Evolutionary conservation across 1,140 invertebrate species (phyloP).

Genomic region (Drosophila jambulina): DNA sequence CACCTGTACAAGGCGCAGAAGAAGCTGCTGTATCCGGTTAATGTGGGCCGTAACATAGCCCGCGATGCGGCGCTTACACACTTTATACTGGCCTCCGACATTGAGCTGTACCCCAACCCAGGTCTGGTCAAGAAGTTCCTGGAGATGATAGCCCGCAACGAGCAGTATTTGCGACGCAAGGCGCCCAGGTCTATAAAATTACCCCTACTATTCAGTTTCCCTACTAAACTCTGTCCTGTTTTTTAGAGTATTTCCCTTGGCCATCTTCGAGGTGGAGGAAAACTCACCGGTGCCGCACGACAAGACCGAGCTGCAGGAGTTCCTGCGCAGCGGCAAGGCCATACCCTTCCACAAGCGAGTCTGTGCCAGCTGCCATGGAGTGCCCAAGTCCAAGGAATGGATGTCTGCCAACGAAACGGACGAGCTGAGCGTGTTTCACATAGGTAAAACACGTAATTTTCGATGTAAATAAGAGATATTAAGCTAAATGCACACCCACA

Average conservation of each 20-base stretch:
- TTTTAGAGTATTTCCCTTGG: constrained; percentile 78
- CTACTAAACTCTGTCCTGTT: not conserved
- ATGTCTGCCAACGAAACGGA: constrained; percentile 89
- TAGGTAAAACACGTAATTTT: no score
- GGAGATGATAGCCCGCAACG: constrained; percentile 92
- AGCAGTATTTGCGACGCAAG: constrained; percentile 86
- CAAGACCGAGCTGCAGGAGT: constrained; percentile 91
- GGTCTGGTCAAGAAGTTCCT: constrained; percentile 91
- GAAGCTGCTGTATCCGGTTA: constrained; percentile 94
- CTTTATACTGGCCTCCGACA: constrained; percentile 94
- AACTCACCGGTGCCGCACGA: constrained; percentile 88
- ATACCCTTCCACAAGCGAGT: constrained; percentile 96
- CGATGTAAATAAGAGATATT: not conserved
- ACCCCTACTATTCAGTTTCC: not conserved
- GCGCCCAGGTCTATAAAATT: constrained; percentile 70
- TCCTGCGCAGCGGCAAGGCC: constrained; percentile 91
- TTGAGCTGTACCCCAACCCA: constrained; percentile 94
- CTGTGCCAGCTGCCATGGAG: constrained; percentile 94
- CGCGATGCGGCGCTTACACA: constrained; percentile 92
- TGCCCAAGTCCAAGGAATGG: constrained; percentile 94
- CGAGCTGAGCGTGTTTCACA: constrained; percentile 92
- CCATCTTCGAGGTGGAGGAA: constrained; percentile 84
- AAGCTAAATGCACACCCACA: not conserved
- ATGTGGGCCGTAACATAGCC: constrained; percentile 94
- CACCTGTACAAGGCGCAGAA: constrained; percentile 92